These are phyloP conservation scores for Deroplatys truncata DNA, from an alignment of 2,888 invertebrate species.

Conservation along the genomic window DNA sequence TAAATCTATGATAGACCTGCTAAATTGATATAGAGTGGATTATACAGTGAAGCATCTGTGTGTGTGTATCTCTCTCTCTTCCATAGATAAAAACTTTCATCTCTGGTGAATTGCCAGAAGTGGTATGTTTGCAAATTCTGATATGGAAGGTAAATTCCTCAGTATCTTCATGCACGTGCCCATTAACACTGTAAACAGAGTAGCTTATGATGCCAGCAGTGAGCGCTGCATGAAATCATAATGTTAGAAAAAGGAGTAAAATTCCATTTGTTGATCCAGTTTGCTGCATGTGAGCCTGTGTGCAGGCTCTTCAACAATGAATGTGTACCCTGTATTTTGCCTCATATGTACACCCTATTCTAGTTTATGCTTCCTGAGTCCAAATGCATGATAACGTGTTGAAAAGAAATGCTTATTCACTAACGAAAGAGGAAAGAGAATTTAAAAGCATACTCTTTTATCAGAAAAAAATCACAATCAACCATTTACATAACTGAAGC, in stretches of 20 bases:
- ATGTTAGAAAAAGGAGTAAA: not conserved
- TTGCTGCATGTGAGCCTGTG: not conserved
- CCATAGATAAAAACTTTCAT: not conserved
- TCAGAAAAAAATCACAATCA: too few species aligned
- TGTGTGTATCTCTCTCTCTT: not conserved
- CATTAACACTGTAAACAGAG: not conserved
- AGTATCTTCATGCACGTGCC: not conserved
- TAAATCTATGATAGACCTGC: not conserved
- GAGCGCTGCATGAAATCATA: not conserved
- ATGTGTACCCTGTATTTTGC: not conserved
- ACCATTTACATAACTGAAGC: too few species aligned
- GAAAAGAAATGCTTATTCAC: not conserved
- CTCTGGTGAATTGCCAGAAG: not conserved
- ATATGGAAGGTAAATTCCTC: not conserved
- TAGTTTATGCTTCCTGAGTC: not conserved
- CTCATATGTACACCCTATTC: not conserved
- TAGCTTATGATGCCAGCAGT: not conserved
- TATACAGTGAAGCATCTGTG: not conserved
- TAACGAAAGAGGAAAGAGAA: not conserved
- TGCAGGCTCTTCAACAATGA: not conserved
- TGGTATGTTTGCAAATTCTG: not conserved
- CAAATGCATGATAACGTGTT: not conserved
- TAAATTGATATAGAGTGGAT: not conserved
- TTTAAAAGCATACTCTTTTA: too few species aligned
- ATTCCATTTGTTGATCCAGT: not conserved